phyloP scores from a whole-genome alignment of 2,113 vertebrate genomes.

The Centropus bengalensis region DNA sequence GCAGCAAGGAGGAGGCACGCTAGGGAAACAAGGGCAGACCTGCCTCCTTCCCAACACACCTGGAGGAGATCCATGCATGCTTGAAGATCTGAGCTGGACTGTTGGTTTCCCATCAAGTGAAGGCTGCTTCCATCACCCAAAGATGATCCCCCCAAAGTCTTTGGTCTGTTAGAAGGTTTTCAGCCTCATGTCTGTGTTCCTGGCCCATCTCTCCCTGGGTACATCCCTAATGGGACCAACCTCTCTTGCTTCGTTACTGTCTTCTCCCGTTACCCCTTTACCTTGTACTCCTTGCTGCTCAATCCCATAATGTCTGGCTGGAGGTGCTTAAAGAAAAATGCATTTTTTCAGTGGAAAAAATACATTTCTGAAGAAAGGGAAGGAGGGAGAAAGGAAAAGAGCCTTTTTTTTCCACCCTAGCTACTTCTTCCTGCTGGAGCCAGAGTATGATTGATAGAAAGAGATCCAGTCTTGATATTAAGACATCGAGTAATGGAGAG shows the following conservation, averaged over 20 bases:
- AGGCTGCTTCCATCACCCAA: not conserved
- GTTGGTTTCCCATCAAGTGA: not conserved
- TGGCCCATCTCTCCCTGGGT: not conserved
- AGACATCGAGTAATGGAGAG: slow-evolving; percentile 4
- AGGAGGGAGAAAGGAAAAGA: not conserved
- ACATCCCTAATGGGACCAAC: not conserved
- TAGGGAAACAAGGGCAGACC: not conserved
- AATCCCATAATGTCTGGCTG: not conserved
- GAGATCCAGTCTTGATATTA: not conserved
- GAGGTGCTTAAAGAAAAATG: not conserved
- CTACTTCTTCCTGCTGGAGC: not conserved
- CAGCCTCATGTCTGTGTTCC: not conserved
- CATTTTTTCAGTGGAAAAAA: not conserved
- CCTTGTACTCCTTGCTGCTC: not conserved
- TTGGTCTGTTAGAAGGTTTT: not conserved
- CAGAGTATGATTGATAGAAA: not conserved
- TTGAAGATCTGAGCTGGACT: not conserved
- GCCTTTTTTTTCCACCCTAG: not conserved
- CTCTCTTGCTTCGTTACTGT: not conserved
- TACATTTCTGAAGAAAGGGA: not conserved
- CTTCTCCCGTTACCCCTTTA: not conserved
- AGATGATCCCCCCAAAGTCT: not conserved
- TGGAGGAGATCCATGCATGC: not conserved
- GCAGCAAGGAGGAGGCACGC: not conserved
- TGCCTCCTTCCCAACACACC: not conserved